Evolutionary conservation across 2,888 invertebrate genomes (phyloP).

Genomic region (Resseliella maxima): DNA sequence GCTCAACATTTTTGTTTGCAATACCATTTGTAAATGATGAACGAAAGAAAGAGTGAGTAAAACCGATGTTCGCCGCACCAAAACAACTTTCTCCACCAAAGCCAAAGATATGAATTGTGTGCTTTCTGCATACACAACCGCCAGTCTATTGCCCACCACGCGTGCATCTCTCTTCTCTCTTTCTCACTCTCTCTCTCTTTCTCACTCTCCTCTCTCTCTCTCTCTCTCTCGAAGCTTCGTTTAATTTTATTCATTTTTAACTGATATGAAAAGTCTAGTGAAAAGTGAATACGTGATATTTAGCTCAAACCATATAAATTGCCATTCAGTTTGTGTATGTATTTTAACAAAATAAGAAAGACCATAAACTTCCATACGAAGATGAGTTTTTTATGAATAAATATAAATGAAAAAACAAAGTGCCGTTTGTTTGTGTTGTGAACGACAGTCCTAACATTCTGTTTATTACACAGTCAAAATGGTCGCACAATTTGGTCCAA

Average conservation of each 20-base stretch:
- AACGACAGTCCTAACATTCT: no score
- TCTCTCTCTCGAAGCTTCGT: no score
- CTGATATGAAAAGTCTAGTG: not conserved
- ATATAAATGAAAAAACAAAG: no score
- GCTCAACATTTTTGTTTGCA: not conserved
- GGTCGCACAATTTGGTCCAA: no score
- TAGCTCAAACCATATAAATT: not conserved
- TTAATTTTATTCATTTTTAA: no score
- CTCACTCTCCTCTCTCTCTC: no score
- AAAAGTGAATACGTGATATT: conserved; percentile 41
- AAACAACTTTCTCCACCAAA: conserved; percentile 49
- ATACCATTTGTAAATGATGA: not conserved
- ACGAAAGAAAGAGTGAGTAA: conserved; percentile 12
- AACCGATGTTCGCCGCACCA: not conserved
- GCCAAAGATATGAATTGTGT: not conserved
- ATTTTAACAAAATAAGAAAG: not conserved
- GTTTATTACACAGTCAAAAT: no score
- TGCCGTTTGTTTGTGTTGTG: no score
- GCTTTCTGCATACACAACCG: conserved; percentile 1
- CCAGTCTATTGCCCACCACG: not conserved
- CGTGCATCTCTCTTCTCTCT: not conserved
- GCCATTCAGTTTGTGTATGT: not conserved
- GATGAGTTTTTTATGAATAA: no score
- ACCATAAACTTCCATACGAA: no score
- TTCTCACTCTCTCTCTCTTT: no score